phyloP scores from a whole-genome alignment of 2,888 invertebrate genomes.

The Arenicola marina region DNA sequence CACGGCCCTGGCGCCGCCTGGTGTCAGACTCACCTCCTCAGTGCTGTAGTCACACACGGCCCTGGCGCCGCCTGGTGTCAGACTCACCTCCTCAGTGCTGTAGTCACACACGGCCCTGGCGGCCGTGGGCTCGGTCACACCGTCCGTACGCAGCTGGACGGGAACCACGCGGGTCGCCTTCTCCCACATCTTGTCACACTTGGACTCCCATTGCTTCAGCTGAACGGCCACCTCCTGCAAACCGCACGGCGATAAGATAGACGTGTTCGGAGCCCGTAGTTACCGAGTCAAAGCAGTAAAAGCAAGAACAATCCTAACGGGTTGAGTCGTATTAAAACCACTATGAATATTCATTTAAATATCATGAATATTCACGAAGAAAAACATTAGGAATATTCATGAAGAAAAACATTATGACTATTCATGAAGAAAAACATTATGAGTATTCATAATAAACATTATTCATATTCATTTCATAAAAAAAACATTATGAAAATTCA shows the following conservation, averaged over 20 bases:
- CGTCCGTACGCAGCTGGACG: slow-evolving; percentile 25
- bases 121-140: slow-evolving; percentile 20
- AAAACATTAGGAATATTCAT: background rate
- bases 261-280: too few relatives aligned
- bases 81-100: slow-evolving; percentile 28
- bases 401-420: background rate
- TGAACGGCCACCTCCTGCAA: slow-evolving; percentile 25
- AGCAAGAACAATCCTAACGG: too few relatives aligned
- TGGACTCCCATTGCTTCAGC: slow-evolving; percentile 35
- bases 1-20: background rate
- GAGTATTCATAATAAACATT: background rate
- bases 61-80: background rate
- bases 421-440: background rate
- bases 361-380: too few relatives aligned
- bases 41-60: background rate
- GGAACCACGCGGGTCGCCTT: slow-evolving; percentile 27
- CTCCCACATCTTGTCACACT: slow-evolving; percentile 24
- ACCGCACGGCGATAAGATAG: too few relatives aligned
- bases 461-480: too few relatives aligned
- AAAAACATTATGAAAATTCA: background rate
- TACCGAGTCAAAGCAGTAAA: too few relatives aligned
- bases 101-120: slow-evolving; percentile 30
- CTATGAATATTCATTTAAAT: background rate
- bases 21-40: background rate
- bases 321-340: background rate